Conservation (phyloP, 2,797 vertebrate species). For the Pantherophis vulpinus region DNA sequence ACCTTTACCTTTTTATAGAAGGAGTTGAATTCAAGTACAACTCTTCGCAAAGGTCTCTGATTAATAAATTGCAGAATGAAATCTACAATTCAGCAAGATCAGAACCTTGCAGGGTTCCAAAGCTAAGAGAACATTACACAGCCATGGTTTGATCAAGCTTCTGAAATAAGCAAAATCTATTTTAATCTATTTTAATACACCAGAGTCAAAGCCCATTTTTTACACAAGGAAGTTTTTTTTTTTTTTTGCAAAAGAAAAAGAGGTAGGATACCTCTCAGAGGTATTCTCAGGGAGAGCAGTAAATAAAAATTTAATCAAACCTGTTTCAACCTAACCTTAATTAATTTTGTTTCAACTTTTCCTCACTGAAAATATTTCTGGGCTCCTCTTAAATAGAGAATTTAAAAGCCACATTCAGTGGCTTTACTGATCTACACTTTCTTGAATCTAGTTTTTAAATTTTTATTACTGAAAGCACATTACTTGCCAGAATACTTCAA, state of each 20-base stretch:
- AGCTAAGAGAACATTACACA: not conserved
- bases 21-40: not conserved
- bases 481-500: not conserved
- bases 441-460: not conserved
- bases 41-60: not conserved
- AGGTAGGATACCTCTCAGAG: not conserved
- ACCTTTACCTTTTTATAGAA: not conserved
- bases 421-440: not conserved
- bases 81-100: not conserved
- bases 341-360: not conserved
- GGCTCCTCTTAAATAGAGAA: not conserved
- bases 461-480: not conserved
- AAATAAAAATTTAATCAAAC: not conserved
- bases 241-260: not conserved
- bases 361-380: not conserved
- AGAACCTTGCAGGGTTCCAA: not conserved
- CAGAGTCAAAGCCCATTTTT: not conserved
- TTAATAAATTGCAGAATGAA: not conserved
- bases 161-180: not conserved
- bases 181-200: not conserved
- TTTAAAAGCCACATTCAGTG: not conserved
- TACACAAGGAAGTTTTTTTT: not conserved
- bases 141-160: not conserved
- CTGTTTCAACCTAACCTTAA: not conserved
- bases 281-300: not conserved